A percentile compares a stretch with the other conserved stretches of the same genome.
Conservation (phyloP, 2,797 vertebrate genomes). For the Melanotaenia nigrans region DNA sequence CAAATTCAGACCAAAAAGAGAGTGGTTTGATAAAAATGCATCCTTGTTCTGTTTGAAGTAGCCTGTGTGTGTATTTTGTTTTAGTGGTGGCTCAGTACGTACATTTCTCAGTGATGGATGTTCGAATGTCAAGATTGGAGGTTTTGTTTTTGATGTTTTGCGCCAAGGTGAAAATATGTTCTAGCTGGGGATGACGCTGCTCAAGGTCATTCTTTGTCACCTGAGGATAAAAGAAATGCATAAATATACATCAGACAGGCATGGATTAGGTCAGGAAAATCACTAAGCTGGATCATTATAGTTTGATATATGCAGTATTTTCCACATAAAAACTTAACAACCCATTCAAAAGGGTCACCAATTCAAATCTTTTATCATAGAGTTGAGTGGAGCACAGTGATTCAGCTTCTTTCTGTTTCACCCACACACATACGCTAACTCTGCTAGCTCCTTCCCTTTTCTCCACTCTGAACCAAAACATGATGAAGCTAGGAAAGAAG, state of each 20-base stretch:
- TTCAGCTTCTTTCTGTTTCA: neutral
- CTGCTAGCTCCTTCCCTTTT: neutral
- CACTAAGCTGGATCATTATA: neutral
- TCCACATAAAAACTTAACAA: neutral
- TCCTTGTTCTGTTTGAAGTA: neutral
- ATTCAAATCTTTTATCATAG: too few relatives aligned
- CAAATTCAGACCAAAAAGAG: neutral
- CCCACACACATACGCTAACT: neutral
- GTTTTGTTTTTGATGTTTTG: conserved; percentile 99
- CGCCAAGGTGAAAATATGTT: conserved; percentile 94
- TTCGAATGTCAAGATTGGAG: conserved; percentile 92
- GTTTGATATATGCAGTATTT: neutral
- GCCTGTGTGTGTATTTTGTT: neutral
- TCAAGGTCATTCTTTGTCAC: conserved; percentile 94
- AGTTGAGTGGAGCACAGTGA: neutral
- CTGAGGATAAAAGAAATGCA: conserved; percentile 65
- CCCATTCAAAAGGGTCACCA: too few relatives aligned
- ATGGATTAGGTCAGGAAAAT: neutral
- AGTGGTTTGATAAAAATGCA: neutral
- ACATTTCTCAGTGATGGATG: conserved; percentile 95
- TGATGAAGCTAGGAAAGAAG: neutral
- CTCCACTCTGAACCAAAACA: too few relatives aligned
- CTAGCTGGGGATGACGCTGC: conserved; percentile 92
- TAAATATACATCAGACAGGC: conserved; percentile 1
- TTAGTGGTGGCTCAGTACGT: conserved; percentile 24